Percentiles rank a stretch among this genome's conserved stretches.
Evolutionary conservation across 2,113 vertebrate species (phyloP).

Genomic region (Clinocottus analis): DNA sequence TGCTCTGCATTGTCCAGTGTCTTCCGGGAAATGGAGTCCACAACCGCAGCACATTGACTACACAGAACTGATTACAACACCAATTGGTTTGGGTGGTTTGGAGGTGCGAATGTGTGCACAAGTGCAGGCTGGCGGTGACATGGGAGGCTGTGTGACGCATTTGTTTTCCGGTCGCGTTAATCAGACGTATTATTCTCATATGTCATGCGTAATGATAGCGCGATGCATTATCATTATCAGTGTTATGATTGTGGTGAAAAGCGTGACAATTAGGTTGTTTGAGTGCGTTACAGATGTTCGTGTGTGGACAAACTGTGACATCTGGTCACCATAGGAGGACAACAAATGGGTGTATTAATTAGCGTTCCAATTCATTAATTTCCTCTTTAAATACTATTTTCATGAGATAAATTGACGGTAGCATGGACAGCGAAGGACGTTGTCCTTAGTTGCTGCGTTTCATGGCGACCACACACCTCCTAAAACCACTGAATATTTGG

Average conservation of each 20-base stretch:
- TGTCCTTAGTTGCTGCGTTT: neutral
- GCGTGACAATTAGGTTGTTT: neutral
- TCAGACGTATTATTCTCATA: too few species aligned
- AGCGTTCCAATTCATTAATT: neutral
- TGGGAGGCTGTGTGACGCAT: too few species aligned
- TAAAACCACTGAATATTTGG: neutral
- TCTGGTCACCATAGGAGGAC: neutral
- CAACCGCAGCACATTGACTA: neutral
- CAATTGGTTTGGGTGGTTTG: neutral
- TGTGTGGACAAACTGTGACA: neutral
- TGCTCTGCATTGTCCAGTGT: neutral
- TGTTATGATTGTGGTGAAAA: neutral
- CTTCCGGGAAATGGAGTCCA: neutral
- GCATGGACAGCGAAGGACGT: neutral
- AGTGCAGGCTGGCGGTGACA: too few species aligned
- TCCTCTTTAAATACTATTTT: neutral
- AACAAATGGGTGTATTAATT: neutral
- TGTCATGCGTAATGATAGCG: neutral
- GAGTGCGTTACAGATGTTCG: neutral
- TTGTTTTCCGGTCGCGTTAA: too few species aligned
- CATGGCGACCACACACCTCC: neutral
- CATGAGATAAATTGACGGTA: neutral
- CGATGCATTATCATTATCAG: neutral
- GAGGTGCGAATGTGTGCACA: neutral
- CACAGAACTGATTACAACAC: neutral